phyloP scores from a whole-genome alignment of 2,113 vertebrate species.

The Speoplatyrhinus poulsoni region DNA sequence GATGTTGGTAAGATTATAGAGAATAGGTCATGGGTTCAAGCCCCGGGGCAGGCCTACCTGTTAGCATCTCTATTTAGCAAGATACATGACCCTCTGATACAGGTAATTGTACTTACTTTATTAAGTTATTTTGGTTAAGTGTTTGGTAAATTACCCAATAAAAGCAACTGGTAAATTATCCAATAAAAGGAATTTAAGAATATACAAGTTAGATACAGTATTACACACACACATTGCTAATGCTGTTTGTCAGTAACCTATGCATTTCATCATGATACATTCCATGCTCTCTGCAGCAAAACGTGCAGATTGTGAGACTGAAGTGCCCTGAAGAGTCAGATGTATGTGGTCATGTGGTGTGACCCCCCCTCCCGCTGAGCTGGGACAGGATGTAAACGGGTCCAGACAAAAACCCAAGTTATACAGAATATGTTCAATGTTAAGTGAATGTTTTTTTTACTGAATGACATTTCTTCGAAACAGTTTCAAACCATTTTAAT shows the following conservation, averaged over 20 bases:
- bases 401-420: too few species aligned
- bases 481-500: too few species aligned
- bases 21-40: too few species aligned
- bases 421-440: too few species aligned
- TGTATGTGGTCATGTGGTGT: constrained; percentile 21
- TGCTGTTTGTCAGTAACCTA: neutral
- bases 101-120: neutral
- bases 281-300: constrained; percentile 15
- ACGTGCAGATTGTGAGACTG: constrained; percentile 4
- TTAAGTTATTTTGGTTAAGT: too few species aligned
- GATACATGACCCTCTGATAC: neutral
- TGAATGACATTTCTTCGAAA: too few species aligned
- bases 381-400: neutral
- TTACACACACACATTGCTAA: too few species aligned
- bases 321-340: constrained; percentile 12
- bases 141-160: neutral
- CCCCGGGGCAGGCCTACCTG: neutral
- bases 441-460: too few species aligned
- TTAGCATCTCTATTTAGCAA: neutral
- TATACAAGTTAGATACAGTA: too few species aligned
- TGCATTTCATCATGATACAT: neutral
- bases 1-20: too few species aligned
- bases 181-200: neutral
- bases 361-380: neutral
- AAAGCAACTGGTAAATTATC: neutral